Conservation (phyloP, 2,113 vertebrate species). For the Aramus guarauna region DNA sequence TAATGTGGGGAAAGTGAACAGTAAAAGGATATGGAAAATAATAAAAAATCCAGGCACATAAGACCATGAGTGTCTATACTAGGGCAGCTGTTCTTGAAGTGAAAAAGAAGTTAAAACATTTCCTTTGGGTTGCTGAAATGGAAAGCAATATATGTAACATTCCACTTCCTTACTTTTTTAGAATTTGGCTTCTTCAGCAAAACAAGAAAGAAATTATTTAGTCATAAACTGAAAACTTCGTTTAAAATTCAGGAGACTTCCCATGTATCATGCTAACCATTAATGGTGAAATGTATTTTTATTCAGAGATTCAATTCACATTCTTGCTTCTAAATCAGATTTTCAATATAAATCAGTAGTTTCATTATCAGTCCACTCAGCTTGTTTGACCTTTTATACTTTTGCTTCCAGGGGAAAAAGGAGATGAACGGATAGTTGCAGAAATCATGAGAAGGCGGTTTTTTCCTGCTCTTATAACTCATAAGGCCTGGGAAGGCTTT, state of each 20-base stretch:
- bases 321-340: not conserved
- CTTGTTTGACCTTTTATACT: not conserved
- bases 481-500: slow-evolving; percentile 86
- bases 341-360: not conserved
- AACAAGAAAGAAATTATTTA: not conserved
- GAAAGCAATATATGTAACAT: not conserved
- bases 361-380: not conserved
- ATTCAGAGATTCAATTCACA: not conserved
- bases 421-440: slow-evolving; percentile 73
- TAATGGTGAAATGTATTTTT: not conserved
- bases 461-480: slow-evolving; percentile 73
- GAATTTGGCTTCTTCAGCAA: not conserved
- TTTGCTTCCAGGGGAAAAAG: slow-evolving; percentile 33
- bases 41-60: not conserved
- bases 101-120: not conserved
- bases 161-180: not conserved
- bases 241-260: not conserved
- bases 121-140: not conserved
- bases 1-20: not conserved
- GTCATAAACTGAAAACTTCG: not conserved
- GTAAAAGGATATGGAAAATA: not conserved
- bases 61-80: not conserved
- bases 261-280: not conserved
- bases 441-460: slow-evolving; percentile 85
- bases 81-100: not conserved